phyloP scores from a whole-genome alignment of 2,797 vertebrate species.

The Molossus molossus region DNA sequence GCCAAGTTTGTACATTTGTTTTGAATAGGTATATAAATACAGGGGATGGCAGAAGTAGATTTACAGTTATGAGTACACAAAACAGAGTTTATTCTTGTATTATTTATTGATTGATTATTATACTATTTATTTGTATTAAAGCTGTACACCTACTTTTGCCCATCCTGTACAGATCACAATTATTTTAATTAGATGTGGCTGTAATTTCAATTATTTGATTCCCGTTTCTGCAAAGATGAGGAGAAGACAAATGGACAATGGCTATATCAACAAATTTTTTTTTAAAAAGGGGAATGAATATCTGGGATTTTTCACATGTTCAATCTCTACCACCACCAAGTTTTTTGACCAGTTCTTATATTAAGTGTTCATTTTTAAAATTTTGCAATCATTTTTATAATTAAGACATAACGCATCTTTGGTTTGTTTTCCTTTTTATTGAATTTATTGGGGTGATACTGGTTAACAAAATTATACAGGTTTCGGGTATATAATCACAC shows the following conservation, averaged over 20 bases:
- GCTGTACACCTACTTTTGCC: background rate
- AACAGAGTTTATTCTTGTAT: background rate
- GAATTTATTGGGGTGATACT: background rate
- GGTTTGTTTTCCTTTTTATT: background rate
- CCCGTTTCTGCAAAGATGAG: background rate
- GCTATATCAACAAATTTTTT: background rate
- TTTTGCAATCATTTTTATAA: background rate
- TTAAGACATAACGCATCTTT: background rate
- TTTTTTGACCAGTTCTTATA: background rate
- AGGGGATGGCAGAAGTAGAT: background rate
- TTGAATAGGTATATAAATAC: background rate
- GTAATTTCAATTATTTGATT: slow-evolving; percentile 42
- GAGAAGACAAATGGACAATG: background rate
- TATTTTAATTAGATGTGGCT: slow-evolving; percentile 14
- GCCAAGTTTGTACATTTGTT: background rate
- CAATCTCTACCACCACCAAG: background rate
- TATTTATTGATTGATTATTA: background rate
- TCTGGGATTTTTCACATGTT: background rate
- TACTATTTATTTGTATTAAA: background rate
- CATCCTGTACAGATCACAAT: background rate
- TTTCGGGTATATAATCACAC: background rate
- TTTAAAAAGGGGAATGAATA: background rate
- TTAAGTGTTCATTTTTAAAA: slow-evolving; percentile 20
- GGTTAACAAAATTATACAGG: background rate
- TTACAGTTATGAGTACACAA: background rate